These are phyloP conservation scores for Suillia variegata DNA, from an alignment of 2,888 invertebrate genomes.

Conservation along the genomic window DNA sequence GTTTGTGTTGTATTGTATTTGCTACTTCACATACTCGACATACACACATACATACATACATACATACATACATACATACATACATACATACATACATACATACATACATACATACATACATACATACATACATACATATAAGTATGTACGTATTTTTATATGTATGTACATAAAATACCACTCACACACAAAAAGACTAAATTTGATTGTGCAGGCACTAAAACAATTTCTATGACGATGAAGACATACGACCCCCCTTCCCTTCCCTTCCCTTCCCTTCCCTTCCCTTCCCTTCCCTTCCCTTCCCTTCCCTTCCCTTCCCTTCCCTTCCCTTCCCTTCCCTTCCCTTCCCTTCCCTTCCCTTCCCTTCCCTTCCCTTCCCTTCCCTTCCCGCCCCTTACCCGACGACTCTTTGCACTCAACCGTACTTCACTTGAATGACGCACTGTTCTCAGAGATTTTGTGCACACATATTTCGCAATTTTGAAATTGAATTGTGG, in stretches of 20 bases:
- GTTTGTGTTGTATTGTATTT: no score
- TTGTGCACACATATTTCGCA: background rate
- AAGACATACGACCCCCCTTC: slow-evolving; percentile 2
- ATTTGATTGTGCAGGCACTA: background rate
- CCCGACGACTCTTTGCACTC: background rate
- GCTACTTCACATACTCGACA: no score
- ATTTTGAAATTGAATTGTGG: background rate
- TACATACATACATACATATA: no score
- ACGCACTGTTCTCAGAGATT: background rate
- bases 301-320: background rate
- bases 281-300: background rate
- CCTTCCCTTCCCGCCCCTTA: no score
- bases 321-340: background rate
- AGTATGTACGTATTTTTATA: slow-evolving; percentile 7
- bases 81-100: no score
- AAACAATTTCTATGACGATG: slow-evolving; percentile 6
- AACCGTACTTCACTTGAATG: background rate
- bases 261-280: background rate
- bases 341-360: background rate
- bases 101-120: no score
- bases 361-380: background rate
- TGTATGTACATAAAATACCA: no score
- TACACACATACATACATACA: no score
- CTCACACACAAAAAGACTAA: no score
- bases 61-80: no score